A percentile compares a stretch with the other conserved stretches of the same genome.
These are phyloP conservation scores for Cyprinus carpio DNA, from an alignment of 2,113 vertebrate genomes.

Conservation along the genomic window DNA sequence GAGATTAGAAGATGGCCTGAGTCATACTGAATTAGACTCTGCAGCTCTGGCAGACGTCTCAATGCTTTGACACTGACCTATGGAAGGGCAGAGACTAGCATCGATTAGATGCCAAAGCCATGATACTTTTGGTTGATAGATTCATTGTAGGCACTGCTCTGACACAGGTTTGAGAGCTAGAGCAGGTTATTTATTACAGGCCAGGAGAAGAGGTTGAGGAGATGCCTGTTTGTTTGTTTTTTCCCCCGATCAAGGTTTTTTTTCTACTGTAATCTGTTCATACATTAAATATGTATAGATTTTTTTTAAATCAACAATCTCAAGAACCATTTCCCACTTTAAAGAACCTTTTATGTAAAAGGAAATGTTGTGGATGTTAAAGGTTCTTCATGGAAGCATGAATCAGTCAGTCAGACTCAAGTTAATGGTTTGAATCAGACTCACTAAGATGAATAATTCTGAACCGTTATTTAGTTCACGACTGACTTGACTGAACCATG, in stretches of 20 bases:
- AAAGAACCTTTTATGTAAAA: no score
- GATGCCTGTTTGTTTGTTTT: background rate
- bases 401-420: no score
- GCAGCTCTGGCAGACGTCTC: constrained; percentile 35
- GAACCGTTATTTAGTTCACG: no score
- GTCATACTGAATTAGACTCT: constrained; percentile 20
- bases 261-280: background rate
- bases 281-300: no score
- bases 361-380: no score
- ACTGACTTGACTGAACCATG: no score
- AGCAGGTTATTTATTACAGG: constrained; percentile 33
- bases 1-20: constrained; percentile 24
- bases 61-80: constrained; percentile 27
- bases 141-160: constrained; percentile 2
- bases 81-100: constrained; percentile 9
- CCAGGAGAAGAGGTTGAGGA: background rate
- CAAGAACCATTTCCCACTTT: no score
- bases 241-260: background rate
- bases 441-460: no score
- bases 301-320: no score
- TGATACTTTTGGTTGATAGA: constrained; percentile 24
- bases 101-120: constrained; percentile 36
- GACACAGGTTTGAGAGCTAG: constrained; percentile 2
- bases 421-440: no score
- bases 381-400: no score